These are phyloP conservation scores for Diogma glabrata DNA, from an alignment of 2,888 invertebrate species.

Conservation along the genomic window DNA sequence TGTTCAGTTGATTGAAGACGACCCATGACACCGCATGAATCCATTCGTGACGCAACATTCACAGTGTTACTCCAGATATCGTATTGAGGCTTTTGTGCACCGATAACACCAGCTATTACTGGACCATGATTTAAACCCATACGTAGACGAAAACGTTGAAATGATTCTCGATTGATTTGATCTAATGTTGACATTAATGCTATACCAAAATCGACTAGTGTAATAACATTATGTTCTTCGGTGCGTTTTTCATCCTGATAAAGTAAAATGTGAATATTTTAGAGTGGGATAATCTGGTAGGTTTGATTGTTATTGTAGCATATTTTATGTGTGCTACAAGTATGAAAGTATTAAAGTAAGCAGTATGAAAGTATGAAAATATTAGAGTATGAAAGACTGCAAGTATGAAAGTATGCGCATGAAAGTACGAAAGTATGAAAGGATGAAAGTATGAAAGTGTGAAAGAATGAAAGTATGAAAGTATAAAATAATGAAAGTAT, in stretches of 20 bases:
- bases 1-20: conserved; percentile 75
- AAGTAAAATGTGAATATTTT: neutral
- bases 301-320: no score
- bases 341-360: no score
- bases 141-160: conserved; percentile 88
- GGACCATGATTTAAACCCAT: conserved; percentile 50
- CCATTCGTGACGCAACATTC: conserved; percentile 95
- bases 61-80: conserved; percentile 99
- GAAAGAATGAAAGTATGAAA: no score
- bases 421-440: no score
- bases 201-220: conserved; percentile 89
- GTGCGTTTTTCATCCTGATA: conserved; percentile 58
- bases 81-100: conserved; percentile 95
- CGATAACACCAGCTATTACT: conserved; percentile 93
- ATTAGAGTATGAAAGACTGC: no score
- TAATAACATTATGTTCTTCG: conserved; percentile 76
- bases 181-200: conserved; percentile 86
- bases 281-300: no score
- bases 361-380: no score
- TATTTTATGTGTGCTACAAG: no score
- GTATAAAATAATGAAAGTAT: no score
- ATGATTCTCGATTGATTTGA: conserved; percentile 91
- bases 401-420: no score
- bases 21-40: conserved; percentile 86
- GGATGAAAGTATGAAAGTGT: no score